Conservation (phyloP, 2,888 invertebrate genomes). For the Pemphredon lugubris region DNA sequence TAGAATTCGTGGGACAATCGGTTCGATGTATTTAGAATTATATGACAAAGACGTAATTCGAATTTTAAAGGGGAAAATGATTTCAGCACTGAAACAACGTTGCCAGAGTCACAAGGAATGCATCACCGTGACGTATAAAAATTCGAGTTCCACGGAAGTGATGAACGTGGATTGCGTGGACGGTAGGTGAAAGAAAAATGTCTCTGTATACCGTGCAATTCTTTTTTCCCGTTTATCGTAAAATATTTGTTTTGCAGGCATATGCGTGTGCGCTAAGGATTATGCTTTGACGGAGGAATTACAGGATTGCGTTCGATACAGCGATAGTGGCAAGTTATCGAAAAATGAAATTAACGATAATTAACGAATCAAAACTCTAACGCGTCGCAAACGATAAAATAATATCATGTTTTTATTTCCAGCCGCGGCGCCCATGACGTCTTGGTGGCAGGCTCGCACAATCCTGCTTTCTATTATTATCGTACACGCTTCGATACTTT, state of each 20-base stretch:
- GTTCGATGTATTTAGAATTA: no score
- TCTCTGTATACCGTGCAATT: neutral
- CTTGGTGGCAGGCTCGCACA: neutral
- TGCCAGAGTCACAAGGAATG: constrained; percentile 70
- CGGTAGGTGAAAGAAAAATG: constrained; percentile 55
- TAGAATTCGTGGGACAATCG: no score
- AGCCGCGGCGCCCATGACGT: constrained; percentile 10
- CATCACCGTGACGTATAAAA: constrained; percentile 66
- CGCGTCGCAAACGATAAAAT: neutral
- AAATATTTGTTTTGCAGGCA: constrained; percentile 55
- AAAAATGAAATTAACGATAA: no score
- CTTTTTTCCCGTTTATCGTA: neutral
- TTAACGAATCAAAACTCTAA: no score
- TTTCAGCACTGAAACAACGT: constrained; percentile 61
- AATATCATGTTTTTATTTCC: constrained; percentile 5
- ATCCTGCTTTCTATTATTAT: constrained; percentile 3
- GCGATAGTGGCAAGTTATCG: constrained; percentile 65
- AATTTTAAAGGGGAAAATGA: neutral
- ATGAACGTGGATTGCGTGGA: constrained; percentile 72
- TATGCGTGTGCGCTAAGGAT: constrained; percentile 70
- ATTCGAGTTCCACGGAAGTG: constrained; percentile 65
- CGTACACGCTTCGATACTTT: neutral
- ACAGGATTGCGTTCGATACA: constrained; percentile 69
- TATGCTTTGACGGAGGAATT: constrained; percentile 69
- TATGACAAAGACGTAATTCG: no score